Evolutionary conservation across 2,888 invertebrate genomes (phyloP).

Genomic region (Drosophila gaucha): DNA sequence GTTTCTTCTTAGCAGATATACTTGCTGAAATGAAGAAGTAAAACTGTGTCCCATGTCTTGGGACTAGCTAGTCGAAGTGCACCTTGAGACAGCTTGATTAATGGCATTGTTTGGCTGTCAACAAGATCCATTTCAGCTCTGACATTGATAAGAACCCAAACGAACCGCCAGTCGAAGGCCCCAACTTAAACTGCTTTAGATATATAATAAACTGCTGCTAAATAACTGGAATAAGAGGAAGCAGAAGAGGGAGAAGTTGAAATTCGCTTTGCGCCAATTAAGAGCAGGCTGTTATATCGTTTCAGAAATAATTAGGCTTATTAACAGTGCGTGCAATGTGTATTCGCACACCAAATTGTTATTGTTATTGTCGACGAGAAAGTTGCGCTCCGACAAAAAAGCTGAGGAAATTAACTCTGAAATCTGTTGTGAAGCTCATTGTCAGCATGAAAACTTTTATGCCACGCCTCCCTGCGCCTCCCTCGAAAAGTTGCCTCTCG

Average conservation of each 20-base stretch:
- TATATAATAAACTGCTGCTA: constrained; percentile 42
- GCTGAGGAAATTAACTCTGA: constrained; percentile 77
- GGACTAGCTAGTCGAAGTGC: constrained; percentile 40
- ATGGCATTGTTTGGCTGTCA: constrained; percentile 72
- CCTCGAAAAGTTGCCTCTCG: constrained; percentile 54
- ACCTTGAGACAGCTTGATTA: constrained; percentile 74
- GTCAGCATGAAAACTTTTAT: constrained; percentile 71
- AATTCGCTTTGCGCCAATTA: constrained; percentile 42
- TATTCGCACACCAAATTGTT: constrained; percentile 48
- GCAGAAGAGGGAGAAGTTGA: not conserved
- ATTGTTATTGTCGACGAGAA: constrained; percentile 69
- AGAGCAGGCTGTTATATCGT: constrained; percentile 45
- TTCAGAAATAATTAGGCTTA: constrained; percentile 72
- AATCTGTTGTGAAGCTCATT: constrained; percentile 79
- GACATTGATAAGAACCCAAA: constrained; percentile 64
- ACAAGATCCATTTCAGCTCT: constrained; percentile 60
- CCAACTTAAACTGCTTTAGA: constrained; percentile 15
- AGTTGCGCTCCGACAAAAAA: constrained; percentile 56
- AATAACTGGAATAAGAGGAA: constrained; percentile 8
- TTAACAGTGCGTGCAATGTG: constrained; percentile 70
- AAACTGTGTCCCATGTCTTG: constrained; percentile 22
- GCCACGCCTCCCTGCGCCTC: constrained; percentile 7
- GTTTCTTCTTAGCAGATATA: not conserved
- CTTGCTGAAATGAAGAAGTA: constrained; percentile 9
- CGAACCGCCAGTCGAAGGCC: constrained; percentile 12